Conservation (phyloP, 2,888 invertebrate species). For the Sesia apiformis region DNA sequence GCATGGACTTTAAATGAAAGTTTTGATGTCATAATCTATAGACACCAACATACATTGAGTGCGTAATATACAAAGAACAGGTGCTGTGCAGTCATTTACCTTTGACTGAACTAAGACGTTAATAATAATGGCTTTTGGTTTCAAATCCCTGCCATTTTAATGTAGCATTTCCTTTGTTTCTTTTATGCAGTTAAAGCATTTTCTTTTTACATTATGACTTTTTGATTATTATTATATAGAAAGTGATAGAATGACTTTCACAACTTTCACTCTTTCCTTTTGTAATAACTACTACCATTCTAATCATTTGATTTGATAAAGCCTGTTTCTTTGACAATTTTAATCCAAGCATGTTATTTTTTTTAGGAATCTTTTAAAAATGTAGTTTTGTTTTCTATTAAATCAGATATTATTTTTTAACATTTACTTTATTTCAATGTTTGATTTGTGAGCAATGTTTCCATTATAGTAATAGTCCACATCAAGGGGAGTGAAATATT, state of each 20-base stretch:
- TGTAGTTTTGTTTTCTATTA: no score
- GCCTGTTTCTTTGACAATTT: no score
- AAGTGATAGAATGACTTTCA: constrained; percentile 39
- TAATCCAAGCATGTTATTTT: no score
- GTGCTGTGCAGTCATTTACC: constrained; percentile 70
- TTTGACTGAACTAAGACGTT: constrained; percentile 50
- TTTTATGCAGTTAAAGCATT: constrained; percentile 3
- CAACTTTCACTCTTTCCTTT: constrained; percentile 50
- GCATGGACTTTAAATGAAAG: constrained; percentile 12
- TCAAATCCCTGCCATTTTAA: constrained; percentile 33
- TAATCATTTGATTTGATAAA: no score
- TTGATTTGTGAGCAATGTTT: no score
- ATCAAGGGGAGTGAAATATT: no score
- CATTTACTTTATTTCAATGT: no score
- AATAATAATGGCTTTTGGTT: constrained; percentile 46
- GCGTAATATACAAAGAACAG: constrained; percentile 55
- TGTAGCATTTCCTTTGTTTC: constrained; percentile 35
- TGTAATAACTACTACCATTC: no score
- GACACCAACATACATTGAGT: constrained; percentile 15
- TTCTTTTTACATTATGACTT: constrained; percentile 14
- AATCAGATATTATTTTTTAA: no score
- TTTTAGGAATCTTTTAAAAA: no score
- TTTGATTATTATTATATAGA: constrained; percentile 22
- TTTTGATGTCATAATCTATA: constrained; percentile 16
- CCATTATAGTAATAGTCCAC: no score